These are phyloP conservation scores for Allolobophora icterica DNA, from an alignment of 2,888 invertebrate genomes.

Conservation along the genomic window DNA sequence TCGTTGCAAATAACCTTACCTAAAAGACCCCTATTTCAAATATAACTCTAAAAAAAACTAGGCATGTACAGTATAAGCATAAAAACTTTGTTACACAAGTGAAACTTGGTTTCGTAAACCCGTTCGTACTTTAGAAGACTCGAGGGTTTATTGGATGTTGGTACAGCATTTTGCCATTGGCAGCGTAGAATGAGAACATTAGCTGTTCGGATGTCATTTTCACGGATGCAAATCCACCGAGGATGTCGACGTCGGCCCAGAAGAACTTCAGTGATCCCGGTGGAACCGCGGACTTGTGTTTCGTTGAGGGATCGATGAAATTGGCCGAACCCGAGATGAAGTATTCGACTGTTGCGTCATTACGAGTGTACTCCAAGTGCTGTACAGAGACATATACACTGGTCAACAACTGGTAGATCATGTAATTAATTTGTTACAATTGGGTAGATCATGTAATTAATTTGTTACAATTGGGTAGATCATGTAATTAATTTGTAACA, in stretches of 20 bases:
- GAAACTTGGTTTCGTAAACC: neutral
- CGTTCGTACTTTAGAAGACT: neutral
- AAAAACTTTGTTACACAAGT: neutral
- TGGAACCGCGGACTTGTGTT: constrained; percentile 59
- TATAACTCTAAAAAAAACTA: neutral
- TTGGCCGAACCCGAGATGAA: constrained; percentile 66
- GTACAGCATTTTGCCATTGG: constrained; percentile 53
- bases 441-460: no score
- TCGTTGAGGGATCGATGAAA: constrained; percentile 60
- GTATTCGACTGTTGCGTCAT: constrained; percentile 59
- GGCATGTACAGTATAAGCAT: neutral
- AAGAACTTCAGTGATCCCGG: constrained; percentile 54
- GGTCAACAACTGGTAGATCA: no score
- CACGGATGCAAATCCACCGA: constrained; percentile 52
- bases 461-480: no score
- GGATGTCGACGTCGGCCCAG: constrained; percentile 55
- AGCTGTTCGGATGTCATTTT: constrained; percentile 54
- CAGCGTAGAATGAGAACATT: constrained; percentile 57
- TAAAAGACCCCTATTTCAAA: no score
- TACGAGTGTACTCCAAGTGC: constrained; percentile 54
- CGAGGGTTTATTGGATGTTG: constrained; percentile 51
- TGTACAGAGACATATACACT: constrained; percentile 43
- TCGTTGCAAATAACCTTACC: no score
- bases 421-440: no score
- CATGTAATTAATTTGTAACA: no score